Evolutionary conservation across 2,113 vertebrate species (phyloP).

Genomic region (Cariama cristata): DNA sequence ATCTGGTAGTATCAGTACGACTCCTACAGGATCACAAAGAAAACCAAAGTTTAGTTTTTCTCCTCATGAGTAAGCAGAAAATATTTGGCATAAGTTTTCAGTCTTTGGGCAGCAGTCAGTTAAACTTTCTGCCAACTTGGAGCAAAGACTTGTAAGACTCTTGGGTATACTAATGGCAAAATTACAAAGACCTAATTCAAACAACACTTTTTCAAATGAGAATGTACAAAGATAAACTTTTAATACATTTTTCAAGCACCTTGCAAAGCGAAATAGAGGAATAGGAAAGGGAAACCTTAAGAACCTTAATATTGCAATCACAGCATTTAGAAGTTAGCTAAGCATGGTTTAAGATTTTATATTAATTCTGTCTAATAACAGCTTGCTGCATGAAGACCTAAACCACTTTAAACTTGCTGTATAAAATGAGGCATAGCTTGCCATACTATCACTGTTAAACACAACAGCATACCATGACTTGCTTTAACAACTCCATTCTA

Average conservation of each 20-base stretch:
- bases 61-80: background rate
- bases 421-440: background rate
- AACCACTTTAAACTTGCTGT: background rate
- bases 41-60: background rate
- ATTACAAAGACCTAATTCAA: background rate
- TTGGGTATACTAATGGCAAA: background rate
- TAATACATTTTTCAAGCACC: background rate
- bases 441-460: background rate
- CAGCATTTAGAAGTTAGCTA: background rate
- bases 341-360: background rate
- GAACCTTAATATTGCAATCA: background rate
- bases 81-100: background rate
- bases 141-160: background rate
- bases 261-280: background rate
- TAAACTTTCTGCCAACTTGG: background rate
- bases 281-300: background rate
- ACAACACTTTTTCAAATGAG: background rate
- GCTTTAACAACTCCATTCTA: background rate
- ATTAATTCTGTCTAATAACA: background rate
- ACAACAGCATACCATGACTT: background rate
- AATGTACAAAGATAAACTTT: background rate
- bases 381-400: background rate
- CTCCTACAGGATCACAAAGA: background rate
- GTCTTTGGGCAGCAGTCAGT: background rate
- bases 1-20: background rate